Evolutionary conservation across 2,797 vertebrate species (phyloP).

Genomic region (Crocidura indochinensis): DNA sequence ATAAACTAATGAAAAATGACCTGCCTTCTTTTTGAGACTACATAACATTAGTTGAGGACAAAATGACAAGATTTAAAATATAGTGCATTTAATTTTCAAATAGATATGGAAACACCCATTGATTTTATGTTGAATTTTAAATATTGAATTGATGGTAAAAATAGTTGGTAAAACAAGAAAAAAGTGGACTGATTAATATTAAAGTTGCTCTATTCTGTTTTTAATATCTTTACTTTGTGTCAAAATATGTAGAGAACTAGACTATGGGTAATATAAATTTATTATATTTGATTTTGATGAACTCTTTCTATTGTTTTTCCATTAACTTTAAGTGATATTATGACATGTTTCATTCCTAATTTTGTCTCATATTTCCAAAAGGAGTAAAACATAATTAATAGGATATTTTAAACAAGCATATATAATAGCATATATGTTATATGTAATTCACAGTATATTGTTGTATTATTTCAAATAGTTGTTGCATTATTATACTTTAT

Average conservation of each 20-base stretch:
- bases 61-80: conserved; percentile 66
- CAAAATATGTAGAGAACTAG: not conserved
- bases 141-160: conserved; percentile 72
- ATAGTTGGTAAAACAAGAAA: conserved; percentile 66
- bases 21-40: conserved; percentile 74
- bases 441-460: not conserved
- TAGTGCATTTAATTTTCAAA: conserved; percentile 64
- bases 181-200: conserved; percentile 55
- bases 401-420: conserved; percentile 20
- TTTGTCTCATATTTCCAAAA: conserved; percentile 13
- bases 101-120: conserved; percentile 71
- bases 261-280: conserved; percentile 39
- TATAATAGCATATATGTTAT: not conserved
- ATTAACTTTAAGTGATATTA: conserved; percentile 8
- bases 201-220: conserved; percentile 47
- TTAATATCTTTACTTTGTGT: conserved; percentile 67
- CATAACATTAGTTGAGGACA: conserved; percentile 56
- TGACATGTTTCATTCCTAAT: conserved; percentile 43
- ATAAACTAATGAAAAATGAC: conserved; percentile 78
- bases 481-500: conserved; percentile 2
- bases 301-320: not conserved
- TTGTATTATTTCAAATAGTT: not conserved
- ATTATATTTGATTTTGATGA: conserved; percentile 67
- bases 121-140: conserved; percentile 73
- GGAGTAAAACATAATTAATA: conserved; percentile 43